A percentile compares a stretch with the other conserved stretches of the same genome.
Conservation (phyloP, 2,888 invertebrate species). For the Nomada fucata region DNA sequence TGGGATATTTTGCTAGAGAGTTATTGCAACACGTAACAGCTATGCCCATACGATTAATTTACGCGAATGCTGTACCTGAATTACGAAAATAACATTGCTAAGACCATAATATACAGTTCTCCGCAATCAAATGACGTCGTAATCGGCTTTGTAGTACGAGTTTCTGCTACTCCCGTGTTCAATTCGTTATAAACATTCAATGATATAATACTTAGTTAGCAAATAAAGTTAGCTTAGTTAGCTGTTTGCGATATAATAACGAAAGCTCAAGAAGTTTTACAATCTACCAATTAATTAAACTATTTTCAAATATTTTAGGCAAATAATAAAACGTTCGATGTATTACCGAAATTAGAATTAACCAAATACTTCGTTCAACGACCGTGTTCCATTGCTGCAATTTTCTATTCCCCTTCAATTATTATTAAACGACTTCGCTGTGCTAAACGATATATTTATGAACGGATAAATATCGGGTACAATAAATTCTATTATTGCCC, state of each 20-base stretch:
- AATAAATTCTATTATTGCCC: too few species aligned
- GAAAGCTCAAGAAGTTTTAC: too few species aligned
- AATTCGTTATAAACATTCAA: neutral
- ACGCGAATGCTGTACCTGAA: neutral
- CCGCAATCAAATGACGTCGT: constrained; percentile 22
- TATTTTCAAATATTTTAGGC: too few species aligned
- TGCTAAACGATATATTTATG: neutral
- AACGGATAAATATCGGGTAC: neutral
- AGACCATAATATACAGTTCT: constrained; percentile 23
- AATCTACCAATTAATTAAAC: too few species aligned
- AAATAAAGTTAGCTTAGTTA: neutral
- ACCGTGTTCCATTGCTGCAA: too few species aligned
- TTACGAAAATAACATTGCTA: constrained; percentile 34
- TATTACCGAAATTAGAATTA: too few species aligned
- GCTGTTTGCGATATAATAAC: neutral
- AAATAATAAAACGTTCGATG: too few species aligned
- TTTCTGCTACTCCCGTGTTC: neutral
- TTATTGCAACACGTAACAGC: constrained; percentile 29
- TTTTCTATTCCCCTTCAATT: too few species aligned
- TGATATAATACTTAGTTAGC: neutral
- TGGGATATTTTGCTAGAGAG: constrained; percentile 29
- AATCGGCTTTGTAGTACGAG: neutral
- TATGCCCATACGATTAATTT: constrained; percentile 41
- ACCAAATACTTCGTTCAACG: too few species aligned
- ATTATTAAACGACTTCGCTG: too few species aligned